Evolutionary conservation across 1,140 invertebrate genomes (phyloP).

Genomic region (Heliconius eleuchia): DNA sequence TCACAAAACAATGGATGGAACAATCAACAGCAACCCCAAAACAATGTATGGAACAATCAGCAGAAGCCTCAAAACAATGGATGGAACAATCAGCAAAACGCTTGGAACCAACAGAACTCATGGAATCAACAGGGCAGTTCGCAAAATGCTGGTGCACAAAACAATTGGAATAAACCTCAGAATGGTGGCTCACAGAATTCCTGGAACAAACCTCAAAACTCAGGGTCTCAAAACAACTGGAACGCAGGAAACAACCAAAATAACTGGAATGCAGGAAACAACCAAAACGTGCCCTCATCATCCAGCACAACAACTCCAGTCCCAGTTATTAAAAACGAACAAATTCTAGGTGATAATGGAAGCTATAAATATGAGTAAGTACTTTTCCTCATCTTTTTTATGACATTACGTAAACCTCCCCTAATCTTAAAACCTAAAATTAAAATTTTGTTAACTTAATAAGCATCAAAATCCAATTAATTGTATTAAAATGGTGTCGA

Average conservation of each 20-base stretch:
- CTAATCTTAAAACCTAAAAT: too few species aligned
- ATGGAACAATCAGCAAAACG: constrained; percentile 33
- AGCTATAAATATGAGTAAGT: constrained; percentile 84
- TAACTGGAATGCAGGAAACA: constrained; percentile 38
- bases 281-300: constrained; percentile 29
- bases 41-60: constrained; percentile 27
- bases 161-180: constrained; percentile 16
- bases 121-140: constrained; percentile 42
- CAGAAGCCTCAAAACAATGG: constrained; percentile 17
- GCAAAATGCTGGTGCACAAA: constrained; percentile 36
- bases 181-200: constrained; percentile 25
- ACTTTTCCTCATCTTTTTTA: constrained; percentile 4
- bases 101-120: constrained; percentile 37
- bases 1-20: constrained; percentile 17
- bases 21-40: neutral
- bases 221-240: constrained; percentile 37
- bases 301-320: constrained; percentile 65
- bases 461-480: too few species aligned
- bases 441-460: too few species aligned
- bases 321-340: constrained; percentile 82
- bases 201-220: constrained; percentile 36
- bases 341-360: constrained; percentile 79
- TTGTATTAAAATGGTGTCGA: too few species aligned
- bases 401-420: too few species aligned
- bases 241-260: constrained; percentile 39